Base-by-base conservation (phyloP, 1,140 invertebrate species). In the Orussus abietinus region DNA sequence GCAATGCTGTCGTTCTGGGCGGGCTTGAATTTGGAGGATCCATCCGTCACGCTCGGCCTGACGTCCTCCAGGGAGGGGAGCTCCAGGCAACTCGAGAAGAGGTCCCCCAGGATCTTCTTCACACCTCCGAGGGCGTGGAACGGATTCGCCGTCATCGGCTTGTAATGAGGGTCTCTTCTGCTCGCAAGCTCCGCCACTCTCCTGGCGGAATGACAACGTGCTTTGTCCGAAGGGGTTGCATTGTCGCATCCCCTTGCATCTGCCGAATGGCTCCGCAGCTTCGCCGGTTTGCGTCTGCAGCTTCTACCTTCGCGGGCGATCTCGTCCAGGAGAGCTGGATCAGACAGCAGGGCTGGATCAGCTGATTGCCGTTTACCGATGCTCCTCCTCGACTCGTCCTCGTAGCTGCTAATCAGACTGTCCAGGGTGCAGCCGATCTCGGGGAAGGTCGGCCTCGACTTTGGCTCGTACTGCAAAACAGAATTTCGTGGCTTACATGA, bases 391-490 rank as follows among this genome's bases (percentile, higher is more conserved):
- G 47, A 31, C 9, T 64, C 64, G n/a, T 67, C 65, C 25, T 73
- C 64, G 22, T 57, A 71, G 30, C 59, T 33, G 32, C 60, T 33
- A 47, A 79, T 65, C 51, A 81, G 47, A 19, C 66, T 72, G 5
- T 67, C 67, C 31, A 70, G 45, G 17, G 52, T 79, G 39, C 75
- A 64, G 34, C 81, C 80, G 53, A 90, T 85, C 60, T 92, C 88
- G 3, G 77, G 75, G 73, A 93, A 93, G 45, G 84, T 81, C 29
- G 90, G 91, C 26, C 90, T 80, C 57, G 83, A 89, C 45, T 83
- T 87, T 5, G 89, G 82, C 63, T 92, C 87, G 67, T 91, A 88
- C 88, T 92, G 69, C 1, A 76, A 76, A 31, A 47, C n/a, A n/a
- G n/a, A n/a, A n/a, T n/a, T n/a, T n/a, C n/a, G n/a, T n/a, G n/a